Percentiles rank a stretch among this genome's conserved stretches.
Conservation (phyloP, 2,797 vertebrate genomes). For the Tragopan temminckii region DNA sequence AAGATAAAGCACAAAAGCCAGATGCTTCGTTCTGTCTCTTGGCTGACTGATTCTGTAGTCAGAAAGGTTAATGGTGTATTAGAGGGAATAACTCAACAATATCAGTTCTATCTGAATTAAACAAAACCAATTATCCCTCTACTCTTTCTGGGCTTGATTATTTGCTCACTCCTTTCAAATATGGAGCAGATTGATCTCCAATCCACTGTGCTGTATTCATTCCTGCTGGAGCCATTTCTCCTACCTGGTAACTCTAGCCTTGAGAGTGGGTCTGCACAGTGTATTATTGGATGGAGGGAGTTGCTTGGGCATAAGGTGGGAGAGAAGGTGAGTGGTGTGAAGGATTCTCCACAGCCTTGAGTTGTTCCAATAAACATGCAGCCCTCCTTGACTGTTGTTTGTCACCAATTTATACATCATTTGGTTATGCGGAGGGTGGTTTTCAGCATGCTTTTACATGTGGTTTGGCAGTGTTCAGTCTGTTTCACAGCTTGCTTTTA, state of each 20-base stretch:
- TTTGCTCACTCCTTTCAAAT: not conserved
- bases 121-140: not conserved
- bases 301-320: not conserved
- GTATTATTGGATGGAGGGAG: rapidly evolving
- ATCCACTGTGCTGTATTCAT: not conserved
- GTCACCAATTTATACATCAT: not conserved
- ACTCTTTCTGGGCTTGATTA: not conserved
- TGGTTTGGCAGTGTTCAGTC: slow-evolving; percentile 41
- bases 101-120: not conserved
- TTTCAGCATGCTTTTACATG: slow-evolving; percentile 56
- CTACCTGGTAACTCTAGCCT: not conserved
- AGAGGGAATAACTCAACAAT: not conserved
- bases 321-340: not conserved
- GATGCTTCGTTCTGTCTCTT: not conserved
- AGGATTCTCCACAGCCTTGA: not conserved
- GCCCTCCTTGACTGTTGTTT: not conserved
- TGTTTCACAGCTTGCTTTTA: slow-evolving; percentile 69
- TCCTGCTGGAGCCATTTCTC: not conserved
- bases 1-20: not conserved
- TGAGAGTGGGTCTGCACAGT: not conserved
- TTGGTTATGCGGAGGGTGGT: slow-evolving; percentile 5
- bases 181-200: not conserved
- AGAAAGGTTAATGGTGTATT: not conserved
- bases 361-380: not conserved
- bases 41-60: not conserved